Conservation (phyloP, 1,140 invertebrate genomes). For the Philopotamus ludificatus region DNA sequence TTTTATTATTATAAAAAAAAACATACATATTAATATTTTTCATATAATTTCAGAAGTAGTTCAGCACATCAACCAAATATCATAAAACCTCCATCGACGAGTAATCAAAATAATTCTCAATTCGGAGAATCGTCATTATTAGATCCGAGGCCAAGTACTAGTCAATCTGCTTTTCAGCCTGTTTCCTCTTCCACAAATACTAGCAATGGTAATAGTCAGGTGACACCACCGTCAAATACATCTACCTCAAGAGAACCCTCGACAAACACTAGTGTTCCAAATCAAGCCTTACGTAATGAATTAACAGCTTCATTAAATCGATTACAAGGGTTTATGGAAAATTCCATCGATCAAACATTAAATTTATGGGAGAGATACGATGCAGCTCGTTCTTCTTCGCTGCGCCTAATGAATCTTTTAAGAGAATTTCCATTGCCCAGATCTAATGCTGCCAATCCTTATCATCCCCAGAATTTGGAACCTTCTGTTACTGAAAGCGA, state of each 20-base stretch:
- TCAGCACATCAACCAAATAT: too few relatives aligned
- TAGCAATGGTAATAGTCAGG: not conserved
- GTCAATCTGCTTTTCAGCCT: conserved; percentile 7
- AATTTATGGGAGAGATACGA: conserved; percentile 26
- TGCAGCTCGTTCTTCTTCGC: conserved; percentile 1
- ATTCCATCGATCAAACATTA: conserved; percentile 36
- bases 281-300: conserved; percentile 15
- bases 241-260: not conserved
- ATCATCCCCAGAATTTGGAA: too few relatives aligned
- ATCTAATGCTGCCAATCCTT: too few relatives aligned
- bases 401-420: not conserved
- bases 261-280: not conserved
- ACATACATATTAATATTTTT: not conserved
- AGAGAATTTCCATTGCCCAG: not conserved
- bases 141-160: not conserved
- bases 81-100: too few relatives aligned
- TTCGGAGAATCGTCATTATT: too few relatives aligned
- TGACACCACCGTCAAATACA: not conserved
- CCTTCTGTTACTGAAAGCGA: too few relatives aligned
- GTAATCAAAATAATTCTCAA: too few relatives aligned
- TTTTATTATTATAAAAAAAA: not conserved
- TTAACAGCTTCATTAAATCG: conserved; percentile 32
- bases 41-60: not conserved
- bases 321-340: conserved; percentile 34
- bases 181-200: not conserved